Evolutionary conservation across 1,140 invertebrate species (phyloP).

Genomic region (Anastrepha obliqua): DNA sequence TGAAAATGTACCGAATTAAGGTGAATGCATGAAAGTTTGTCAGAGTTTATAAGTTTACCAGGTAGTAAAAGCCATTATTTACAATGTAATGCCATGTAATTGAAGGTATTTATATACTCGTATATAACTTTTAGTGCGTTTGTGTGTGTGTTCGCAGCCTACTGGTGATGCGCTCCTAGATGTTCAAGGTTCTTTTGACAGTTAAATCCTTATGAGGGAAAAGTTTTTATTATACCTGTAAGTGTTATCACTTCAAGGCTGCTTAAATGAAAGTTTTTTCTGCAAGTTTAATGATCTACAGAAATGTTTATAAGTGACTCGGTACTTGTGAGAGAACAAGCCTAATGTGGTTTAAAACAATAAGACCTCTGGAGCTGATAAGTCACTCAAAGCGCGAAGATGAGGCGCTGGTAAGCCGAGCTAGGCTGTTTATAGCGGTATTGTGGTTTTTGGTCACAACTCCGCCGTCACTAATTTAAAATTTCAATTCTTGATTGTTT

Average conservation of each 20-base stretch:
- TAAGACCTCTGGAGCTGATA: no score
- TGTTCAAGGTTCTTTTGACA: conserved; percentile 19
- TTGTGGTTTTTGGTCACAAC: no score
- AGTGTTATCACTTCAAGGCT: background rate
- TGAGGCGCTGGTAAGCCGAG: no score
- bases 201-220: background rate
- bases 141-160: background rate
- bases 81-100: conserved; percentile 42
- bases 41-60: conserved; percentile 29
- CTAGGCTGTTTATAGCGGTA: no score
- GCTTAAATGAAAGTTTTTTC: background rate
- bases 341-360: no score
- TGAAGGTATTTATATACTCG: conserved; percentile 31
- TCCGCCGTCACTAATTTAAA: no score
- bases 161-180: background rate
- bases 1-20: conserved; percentile 32
- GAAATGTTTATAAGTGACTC: no score
- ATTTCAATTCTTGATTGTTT: no score
- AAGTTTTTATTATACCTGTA: background rate
- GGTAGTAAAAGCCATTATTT: conserved; percentile 29
- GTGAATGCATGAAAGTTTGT: conserved; percentile 44
- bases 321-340: no score
- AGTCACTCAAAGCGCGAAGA: no score
- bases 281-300: no score
- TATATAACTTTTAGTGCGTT: background rate